Evolutionary conservation across 2,888 invertebrate species (phyloP).

Genomic region (Eueremaeus valkanovi): DNA sequence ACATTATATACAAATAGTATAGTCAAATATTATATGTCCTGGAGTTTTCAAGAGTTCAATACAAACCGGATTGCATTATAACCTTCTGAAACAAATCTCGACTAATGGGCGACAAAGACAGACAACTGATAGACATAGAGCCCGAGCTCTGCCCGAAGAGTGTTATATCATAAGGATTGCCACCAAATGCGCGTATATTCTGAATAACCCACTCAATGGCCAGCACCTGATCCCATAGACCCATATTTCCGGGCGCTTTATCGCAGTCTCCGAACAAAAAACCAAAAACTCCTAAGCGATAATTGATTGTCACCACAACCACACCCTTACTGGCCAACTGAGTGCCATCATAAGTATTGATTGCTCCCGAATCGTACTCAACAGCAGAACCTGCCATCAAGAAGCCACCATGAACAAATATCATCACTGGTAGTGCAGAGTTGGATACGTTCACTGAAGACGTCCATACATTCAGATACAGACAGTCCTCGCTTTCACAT

Average conservation of each 20-base stretch:
- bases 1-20: too few species aligned
- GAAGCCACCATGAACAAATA: neutral
- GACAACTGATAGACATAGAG: neutral
- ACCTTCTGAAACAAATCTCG: neutral
- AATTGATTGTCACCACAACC: neutral
- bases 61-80: neutral
- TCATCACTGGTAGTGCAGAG: neutral
- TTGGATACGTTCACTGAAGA: neutral
- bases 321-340: neutral
- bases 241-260: neutral
- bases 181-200: neutral
- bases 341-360: neutral
- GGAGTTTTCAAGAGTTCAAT: too few species aligned
- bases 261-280: neutral
- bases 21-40: too few species aligned
- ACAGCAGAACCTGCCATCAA: neutral
- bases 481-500: constrained; percentile 25
- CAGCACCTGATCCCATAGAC: neutral
- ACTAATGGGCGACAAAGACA: neutral
- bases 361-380: neutral
- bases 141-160: neutral
- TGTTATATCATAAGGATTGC: neutral
- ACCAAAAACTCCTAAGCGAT: constrained; percentile 15
- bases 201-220: neutral
- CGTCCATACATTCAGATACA: constrained; percentile 1